A percentile compares a stretch with the other conserved stretches of the same genome.
These are phyloP conservation scores for Tetraneura akinire DNA, from an alignment of 1,140 invertebrate genomes.

Conservation along the genomic window DNA sequence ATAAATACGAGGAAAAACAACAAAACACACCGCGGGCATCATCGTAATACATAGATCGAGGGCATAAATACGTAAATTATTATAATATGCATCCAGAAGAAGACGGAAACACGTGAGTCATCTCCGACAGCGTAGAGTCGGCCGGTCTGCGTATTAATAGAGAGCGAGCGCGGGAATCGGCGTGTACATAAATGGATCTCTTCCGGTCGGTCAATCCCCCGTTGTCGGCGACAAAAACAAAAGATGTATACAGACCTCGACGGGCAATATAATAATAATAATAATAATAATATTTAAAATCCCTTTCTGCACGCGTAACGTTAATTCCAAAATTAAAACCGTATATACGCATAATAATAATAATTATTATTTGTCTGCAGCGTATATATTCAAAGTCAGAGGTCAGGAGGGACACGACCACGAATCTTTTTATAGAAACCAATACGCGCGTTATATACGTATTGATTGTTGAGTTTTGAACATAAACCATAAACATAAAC, in stretches of 20 bases:
- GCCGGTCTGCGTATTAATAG: constrained; percentile 42
- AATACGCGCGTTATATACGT: too few species aligned
- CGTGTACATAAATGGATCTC: constrained; percentile 40
- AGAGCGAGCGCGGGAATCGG: constrained; percentile 14
- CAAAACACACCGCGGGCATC: too few species aligned
- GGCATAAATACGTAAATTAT: too few species aligned
- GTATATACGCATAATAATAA: too few species aligned
- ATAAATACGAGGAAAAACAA: constrained; percentile 8
- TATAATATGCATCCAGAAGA: background rate
- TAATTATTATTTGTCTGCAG: too few species aligned
- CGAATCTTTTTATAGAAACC: too few species aligned
- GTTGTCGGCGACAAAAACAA: constrained; percentile 2
- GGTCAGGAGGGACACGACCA: too few species aligned
- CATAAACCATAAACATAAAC: too few species aligned
- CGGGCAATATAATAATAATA: background rate
- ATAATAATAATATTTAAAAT: background rate
- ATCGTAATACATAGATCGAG: too few species aligned
- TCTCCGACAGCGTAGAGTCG: background rate
- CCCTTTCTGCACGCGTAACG: background rate
- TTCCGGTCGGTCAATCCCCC: constrained; percentile 24
- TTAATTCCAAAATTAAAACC: too few species aligned
- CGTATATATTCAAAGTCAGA: too few species aligned
- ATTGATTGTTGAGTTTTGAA: too few species aligned
- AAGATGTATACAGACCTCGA: background rate
- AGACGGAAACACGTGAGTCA: constrained; percentile 43